Percentiles rank a stretch among this genome's conserved stretches.
Evolutionary conservation across 2,888 invertebrate species (phyloP).

Genomic region (Tortricodes alternella): DNA sequence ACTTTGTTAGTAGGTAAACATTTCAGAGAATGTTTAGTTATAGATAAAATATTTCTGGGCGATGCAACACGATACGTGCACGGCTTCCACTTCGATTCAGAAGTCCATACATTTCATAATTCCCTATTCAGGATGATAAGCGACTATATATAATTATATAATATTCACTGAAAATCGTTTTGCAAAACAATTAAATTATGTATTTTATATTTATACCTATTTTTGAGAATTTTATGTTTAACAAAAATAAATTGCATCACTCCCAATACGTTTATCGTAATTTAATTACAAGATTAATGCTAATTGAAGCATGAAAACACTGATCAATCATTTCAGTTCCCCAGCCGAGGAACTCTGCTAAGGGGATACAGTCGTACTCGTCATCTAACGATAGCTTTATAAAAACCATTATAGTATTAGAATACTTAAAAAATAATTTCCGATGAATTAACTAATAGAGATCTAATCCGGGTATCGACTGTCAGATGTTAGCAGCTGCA

Average conservation of each 20-base stretch:
- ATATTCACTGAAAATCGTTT: too few relatives aligned
- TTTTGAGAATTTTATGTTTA: background rate
- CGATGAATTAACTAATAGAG: slow-evolving; percentile 68
- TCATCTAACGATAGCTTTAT: slow-evolving; percentile 43
- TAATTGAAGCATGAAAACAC: slow-evolving; percentile 25
- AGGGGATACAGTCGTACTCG: slow-evolving; percentile 16
- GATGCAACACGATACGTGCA: too few relatives aligned
- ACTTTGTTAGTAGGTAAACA: background rate
- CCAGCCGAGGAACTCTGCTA: slow-evolving; percentile 4
- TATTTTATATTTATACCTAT: background rate
- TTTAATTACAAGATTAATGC: slow-evolving; percentile 25
- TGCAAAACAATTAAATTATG: background rate
- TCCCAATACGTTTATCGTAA: slow-evolving; percentile 17
- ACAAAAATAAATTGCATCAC: slow-evolving; percentile 1
- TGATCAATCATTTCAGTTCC: slow-evolving; percentile 11
- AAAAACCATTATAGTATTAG: slow-evolving; percentile 11
- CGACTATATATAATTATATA: too few relatives aligned
- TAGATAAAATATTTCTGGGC: background rate
- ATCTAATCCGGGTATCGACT: slow-evolving; percentile 68
- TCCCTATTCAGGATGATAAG: too few relatives aligned
- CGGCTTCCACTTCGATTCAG: too few relatives aligned
- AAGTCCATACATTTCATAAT: too few relatives aligned
- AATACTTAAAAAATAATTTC: slow-evolving; percentile 62
- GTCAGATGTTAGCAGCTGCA: slow-evolving; percentile 31
- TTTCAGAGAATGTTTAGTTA: too few relatives aligned